Conservation (phyloP, 2,888 invertebrate species). For the Amaurobius ferox region DNA sequence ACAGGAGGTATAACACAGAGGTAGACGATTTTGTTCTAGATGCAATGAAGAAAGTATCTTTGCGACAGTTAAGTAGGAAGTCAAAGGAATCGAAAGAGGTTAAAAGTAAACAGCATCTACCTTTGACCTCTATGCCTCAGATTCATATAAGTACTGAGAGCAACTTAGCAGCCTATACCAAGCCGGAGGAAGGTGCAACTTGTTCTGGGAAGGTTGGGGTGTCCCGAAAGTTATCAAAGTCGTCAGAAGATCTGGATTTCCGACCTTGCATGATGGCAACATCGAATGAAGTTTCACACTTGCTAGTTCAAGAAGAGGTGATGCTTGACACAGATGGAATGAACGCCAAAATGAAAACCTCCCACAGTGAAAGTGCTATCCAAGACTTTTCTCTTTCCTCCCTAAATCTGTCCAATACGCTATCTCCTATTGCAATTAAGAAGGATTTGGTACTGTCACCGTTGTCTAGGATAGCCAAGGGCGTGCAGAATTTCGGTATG, state of each 20-base stretch:
- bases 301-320: slow-evolving; percentile 71
- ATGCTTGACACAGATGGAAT: slow-evolving; percentile 62
- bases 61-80: slow-evolving; percentile 71
- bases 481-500: slow-evolving; percentile 89
- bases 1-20: slow-evolving; percentile 59
- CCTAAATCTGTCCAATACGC: slow-evolving; percentile 65
- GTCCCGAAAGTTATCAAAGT: slow-evolving; percentile 74
- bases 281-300: slow-evolving; percentile 67
- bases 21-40: slow-evolving; percentile 75
- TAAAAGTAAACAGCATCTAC: slow-evolving; percentile 28
- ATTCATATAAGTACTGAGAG: slow-evolving; percentile 73
- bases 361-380: slow-evolving; percentile 88
- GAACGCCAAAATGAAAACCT: slow-evolving; percentile 81
- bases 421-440: slow-evolving; percentile 74
- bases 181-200: slow-evolving; percentile 48
- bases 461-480: slow-evolving; percentile 89
- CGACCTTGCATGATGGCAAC: slow-evolving; percentile 50
- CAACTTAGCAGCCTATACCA: slow-evolving; percentile 44
- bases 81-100: slow-evolving; percentile 34
- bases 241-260: slow-evolving; percentile 73
- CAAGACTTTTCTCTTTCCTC: slow-evolving; percentile 76
- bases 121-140: slow-evolving; percentile 72
- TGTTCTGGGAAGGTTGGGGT: slow-evolving; percentile 28
- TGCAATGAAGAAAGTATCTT: slow-evolving; percentile 74
- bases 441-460: slow-evolving; percentile 79